Conservation (phyloP, 2,888 invertebrate genomes). For the Cordylochernes scorpioides region DNA sequence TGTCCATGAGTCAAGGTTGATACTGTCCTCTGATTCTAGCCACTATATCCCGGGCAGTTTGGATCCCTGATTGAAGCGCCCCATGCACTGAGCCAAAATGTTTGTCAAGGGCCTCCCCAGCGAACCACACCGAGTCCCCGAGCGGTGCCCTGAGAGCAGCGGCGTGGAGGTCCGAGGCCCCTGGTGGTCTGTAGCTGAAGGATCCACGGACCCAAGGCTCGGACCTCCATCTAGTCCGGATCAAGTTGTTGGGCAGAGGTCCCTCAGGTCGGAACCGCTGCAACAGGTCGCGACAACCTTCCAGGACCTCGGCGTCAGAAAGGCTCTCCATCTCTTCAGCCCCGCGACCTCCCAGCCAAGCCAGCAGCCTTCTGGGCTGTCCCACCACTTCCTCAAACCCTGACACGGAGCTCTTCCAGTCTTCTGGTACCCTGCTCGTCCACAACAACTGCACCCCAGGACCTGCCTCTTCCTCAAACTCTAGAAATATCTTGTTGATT, state of each 20-base stretch:
- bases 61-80: no score
- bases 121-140: no score
- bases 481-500: constrained; percentile 37
- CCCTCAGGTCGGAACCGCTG: background rate
- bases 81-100: no score
- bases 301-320: constrained; percentile 28
- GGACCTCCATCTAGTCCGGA: constrained; percentile 28
- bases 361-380: constrained; percentile 35
- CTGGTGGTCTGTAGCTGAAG: constrained; percentile 18
- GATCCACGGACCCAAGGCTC: constrained; percentile 31
- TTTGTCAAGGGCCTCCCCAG: no score
- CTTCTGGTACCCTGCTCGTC: constrained; percentile 16
- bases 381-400: constrained; percentile 36
- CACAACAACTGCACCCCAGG: constrained; percentile 32
- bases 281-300: constrained; percentile 21
- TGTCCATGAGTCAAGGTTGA: no score
- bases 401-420: constrained; percentile 17
- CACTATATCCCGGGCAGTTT: no score
- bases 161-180: no score
- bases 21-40: no score
- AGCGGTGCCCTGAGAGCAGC: no score
- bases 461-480: constrained; percentile 27
- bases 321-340: constrained; percentile 34
- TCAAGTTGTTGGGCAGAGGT: constrained; percentile 4
- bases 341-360: constrained; percentile 39